A percentile compares a stretch with the other conserved stretches of the same genome.
phyloP scores from a whole-genome alignment of 2,797 vertebrate genomes.

The Fundulus diaphanus region DNA sequence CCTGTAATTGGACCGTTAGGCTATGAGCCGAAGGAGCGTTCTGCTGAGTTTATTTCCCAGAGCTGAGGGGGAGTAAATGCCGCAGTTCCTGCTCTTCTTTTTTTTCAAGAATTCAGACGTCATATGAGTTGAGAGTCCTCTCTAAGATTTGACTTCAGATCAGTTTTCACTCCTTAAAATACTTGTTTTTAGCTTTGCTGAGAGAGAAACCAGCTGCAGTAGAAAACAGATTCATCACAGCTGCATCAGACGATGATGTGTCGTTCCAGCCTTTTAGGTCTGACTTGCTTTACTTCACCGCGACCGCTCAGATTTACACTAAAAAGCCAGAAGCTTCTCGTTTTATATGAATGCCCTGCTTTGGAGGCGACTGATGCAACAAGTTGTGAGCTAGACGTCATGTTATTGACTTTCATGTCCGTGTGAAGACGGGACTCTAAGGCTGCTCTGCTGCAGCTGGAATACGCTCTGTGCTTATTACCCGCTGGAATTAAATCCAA shows the following conservation, averaged over 20 bases:
- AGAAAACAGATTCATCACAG: neutral
- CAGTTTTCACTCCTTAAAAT: conserved; percentile 16
- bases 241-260: conserved; percentile 1
- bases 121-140: neutral
- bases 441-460: conserved; percentile 1
- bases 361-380: conserved; percentile 7
- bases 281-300: neutral
- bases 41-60: conserved; percentile 23
- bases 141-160: conserved; percentile 26
- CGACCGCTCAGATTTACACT: neutral
- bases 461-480: neutral
- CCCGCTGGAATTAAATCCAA: conserved; percentile 2
- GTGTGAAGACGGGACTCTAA: neutral
- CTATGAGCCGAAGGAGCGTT: conserved; percentile 20
- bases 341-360: neutral
- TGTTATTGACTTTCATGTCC: conserved; percentile 6
- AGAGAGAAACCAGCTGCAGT: neutral
- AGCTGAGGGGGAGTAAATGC: conserved; percentile 13
- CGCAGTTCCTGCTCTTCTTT: neutral
- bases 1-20: conserved; percentile 55
- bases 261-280: neutral
- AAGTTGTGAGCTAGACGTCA: neutral
- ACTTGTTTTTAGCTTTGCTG: neutral
- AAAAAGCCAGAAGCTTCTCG: neutral
- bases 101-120: neutral